Evolutionary conservation across 2,888 invertebrate species (phyloP).

Genomic region (Campoplex capitator): DNA sequence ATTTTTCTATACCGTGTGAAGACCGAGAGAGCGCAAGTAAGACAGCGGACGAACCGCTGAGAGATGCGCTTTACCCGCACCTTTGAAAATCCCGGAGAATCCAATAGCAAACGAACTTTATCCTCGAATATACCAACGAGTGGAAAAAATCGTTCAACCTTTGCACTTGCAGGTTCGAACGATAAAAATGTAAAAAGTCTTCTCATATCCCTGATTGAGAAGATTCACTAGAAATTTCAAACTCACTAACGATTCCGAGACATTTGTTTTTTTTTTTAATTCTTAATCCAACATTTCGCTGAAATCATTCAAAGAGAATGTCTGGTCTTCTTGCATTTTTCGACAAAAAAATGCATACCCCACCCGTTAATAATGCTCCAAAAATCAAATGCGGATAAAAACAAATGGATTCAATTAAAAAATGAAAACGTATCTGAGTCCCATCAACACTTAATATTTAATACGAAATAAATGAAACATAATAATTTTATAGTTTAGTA

Average conservation of each 20-base stretch:
- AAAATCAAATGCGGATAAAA: not conserved
- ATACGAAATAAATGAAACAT: not conserved
- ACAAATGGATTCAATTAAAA: not conserved
- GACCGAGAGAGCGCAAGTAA: constrained; percentile 4
- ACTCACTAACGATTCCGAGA: not conserved
- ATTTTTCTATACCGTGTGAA: constrained; percentile 40
- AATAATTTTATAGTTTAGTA: not conserved
- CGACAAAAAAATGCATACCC: not conserved
- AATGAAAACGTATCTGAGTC: not conserved
- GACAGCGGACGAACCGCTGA: constrained; percentile 32
- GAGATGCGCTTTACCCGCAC: constrained; percentile 48
- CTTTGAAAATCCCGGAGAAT: constrained; percentile 11
- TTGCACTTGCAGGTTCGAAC: not conserved
- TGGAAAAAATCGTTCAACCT: constrained; percentile 11
- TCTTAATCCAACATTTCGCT: too few relatives aligned
- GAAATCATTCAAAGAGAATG: too few relatives aligned
- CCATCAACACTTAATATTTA: not conserved
- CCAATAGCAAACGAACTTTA: constrained; percentile 15
- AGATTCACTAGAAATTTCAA: not conserved
- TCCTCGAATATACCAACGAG: constrained; percentile 17
- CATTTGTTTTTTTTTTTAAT: not conserved
- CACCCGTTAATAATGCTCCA: not conserved
- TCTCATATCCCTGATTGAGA: not conserved
- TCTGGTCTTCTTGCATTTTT: not conserved
- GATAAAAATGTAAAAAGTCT: not conserved